Percentiles rank a stretch among this genome's conserved stretches.
Conservation (phyloP, 2,797 vertebrate genomes). For the Trachops cirrhosus region DNA sequence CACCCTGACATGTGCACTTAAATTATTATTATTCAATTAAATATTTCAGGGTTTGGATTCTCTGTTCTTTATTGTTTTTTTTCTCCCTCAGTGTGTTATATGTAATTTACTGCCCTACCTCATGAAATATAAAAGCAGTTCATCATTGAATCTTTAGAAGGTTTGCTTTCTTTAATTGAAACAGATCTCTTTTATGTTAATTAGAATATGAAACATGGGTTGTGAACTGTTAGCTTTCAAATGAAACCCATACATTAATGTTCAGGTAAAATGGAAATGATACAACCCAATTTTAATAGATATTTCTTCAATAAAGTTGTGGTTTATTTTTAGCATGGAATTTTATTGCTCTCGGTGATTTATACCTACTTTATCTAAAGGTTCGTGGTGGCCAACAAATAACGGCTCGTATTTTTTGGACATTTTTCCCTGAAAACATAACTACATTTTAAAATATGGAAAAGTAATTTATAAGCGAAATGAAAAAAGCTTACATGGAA, state of each 20-base stretch:
- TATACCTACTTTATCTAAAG: slow-evolving; percentile 81
- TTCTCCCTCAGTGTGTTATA: background rate
- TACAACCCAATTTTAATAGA: slow-evolving; percentile 79
- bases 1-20: slow-evolving; percentile 54
- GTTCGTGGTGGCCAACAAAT: slow-evolving; percentile 79
- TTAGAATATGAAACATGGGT: slow-evolving; percentile 51
- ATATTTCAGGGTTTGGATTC: slow-evolving; percentile 60
- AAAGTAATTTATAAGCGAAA: slow-evolving; percentile 86
- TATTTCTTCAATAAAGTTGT: slow-evolving; percentile 80
- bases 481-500: slow-evolving; percentile 83
- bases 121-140: slow-evolving; percentile 63
- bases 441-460: slow-evolving; percentile 82
- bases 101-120: slow-evolving; percentile 43
- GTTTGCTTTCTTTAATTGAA: slow-evolving; percentile 46
- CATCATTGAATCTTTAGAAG: slow-evolving; percentile 61
- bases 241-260: slow-evolving; percentile 78
- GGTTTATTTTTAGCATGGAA: slow-evolving; percentile 79
- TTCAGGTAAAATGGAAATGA: slow-evolving; percentile 76
- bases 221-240: slow-evolving; percentile 71
- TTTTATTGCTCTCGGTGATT: slow-evolving; percentile 82
- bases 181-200: slow-evolving; percentile 55
- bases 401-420: slow-evolving; percentile 70
- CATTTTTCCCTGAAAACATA: slow-evolving; percentile 78
- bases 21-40: slow-evolving; percentile 71
- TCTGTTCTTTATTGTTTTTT: slow-evolving; percentile 58